These are phyloP conservation scores for Pomatorhinus ruficollis DNA, from an alignment of 2,113 vertebrate genomes.

Conservation along the genomic window DNA sequence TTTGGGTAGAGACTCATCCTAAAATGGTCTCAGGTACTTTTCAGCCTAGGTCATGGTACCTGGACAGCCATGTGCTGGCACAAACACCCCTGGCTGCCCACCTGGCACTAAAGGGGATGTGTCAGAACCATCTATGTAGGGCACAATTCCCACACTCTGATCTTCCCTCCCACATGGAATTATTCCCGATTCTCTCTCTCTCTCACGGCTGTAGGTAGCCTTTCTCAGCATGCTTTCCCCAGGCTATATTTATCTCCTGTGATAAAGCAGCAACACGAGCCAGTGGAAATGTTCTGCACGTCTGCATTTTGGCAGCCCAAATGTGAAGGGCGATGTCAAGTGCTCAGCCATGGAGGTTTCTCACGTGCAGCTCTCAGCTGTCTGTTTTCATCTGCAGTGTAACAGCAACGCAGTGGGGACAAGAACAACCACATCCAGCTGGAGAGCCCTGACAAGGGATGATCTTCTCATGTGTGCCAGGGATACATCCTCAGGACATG, in stretches of 20 bases:
- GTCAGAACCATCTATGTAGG: background rate
- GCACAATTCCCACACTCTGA: background rate
- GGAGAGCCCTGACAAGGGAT: background rate
- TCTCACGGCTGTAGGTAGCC: background rate
- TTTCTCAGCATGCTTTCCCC: background rate
- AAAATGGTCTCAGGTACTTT: background rate
- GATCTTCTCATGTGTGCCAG: background rate
- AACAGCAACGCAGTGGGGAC: background rate
- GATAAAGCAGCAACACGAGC: background rate
- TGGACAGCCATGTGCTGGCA: background rate
- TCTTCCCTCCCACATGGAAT: background rate
- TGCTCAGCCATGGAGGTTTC: background rate
- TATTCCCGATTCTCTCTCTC: background rate
- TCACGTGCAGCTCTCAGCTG: background rate
- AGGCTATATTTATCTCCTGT: background rate
- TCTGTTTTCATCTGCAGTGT: background rate
- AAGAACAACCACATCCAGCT: background rate
- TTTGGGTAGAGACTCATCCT: background rate
- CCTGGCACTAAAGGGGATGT: background rate
- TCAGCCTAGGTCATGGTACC: background rate
- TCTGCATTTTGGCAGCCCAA: conserved; percentile 22
- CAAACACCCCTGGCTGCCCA: background rate
- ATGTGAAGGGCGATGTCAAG: background rate
- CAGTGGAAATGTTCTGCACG: background rate
- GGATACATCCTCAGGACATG: background rate